phyloP scores from a whole-genome alignment of 2,888 invertebrate species.

The Oscheius onirici region DNA sequence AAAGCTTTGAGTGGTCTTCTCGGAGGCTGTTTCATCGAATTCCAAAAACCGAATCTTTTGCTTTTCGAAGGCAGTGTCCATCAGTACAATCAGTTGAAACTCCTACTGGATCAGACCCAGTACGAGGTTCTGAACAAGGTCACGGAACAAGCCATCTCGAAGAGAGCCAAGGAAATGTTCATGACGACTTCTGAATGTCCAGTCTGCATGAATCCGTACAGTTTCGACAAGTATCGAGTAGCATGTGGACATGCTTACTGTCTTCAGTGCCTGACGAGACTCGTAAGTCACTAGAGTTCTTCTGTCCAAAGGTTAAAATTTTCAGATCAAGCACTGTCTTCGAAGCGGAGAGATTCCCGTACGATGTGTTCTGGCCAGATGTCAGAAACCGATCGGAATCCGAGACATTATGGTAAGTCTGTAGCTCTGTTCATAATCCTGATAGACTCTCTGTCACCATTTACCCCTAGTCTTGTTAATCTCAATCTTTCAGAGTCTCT shows the following conservation, averaged over 20 bases:
- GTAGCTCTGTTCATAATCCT: background rate
- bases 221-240: background rate
- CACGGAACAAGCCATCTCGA: background rate
- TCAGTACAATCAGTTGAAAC: constrained; percentile 13
- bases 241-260: constrained; percentile 24
- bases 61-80: constrained; percentile 7
- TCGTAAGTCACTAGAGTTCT: too few relatives aligned
- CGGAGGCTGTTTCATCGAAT: constrained; percentile 1
- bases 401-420: constrained; percentile 4
- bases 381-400: background rate
- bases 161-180: background rate
- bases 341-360: background rate
- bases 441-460: background rate
- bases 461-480: background rate
- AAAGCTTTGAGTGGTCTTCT: background rate
- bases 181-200: background rate
- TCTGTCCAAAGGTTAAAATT: background rate
- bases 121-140: background rate
- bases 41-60: background rate
- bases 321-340: background rate
- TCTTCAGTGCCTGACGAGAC: constrained; percentile 13
- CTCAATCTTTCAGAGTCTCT: background rate
- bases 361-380: background rate
- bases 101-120: constrained; percentile 12
- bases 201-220: background rate